These are phyloP conservation scores for Drosophila suboccidentalis DNA, from an alignment of 2,888 invertebrate species.

Conservation along the genomic window DNA sequence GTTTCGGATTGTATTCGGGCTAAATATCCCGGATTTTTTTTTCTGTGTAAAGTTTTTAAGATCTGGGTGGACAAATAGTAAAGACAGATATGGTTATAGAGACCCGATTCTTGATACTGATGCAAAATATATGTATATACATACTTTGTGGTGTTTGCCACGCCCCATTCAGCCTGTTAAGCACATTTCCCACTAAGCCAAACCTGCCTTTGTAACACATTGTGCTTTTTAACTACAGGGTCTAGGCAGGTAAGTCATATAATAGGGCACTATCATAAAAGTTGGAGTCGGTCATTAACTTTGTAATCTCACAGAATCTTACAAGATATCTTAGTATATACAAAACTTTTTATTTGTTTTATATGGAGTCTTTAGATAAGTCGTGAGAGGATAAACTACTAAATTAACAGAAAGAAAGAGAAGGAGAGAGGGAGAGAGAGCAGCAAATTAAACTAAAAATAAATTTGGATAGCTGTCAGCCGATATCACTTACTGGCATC, in stretches of 20 bases:
- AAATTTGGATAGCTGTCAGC: constrained; percentile 47
- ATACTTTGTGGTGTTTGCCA: no score
- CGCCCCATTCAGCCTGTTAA: no score
- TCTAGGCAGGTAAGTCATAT: neutral
- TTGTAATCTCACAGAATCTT: no score
- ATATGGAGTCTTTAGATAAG: neutral
- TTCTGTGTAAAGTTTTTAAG: neutral
- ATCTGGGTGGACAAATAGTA: neutral
- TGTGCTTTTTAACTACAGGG: neutral
- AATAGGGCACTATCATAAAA: neutral
- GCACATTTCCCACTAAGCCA: no score
- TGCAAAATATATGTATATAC: no score
- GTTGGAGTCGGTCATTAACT: neutral
- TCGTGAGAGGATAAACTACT: neutral
- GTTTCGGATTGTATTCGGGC: no score
- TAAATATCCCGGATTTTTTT: no score
- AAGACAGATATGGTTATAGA: neutral
- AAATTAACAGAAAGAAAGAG: neutral
- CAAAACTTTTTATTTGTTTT: no score
- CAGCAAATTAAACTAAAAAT: neutral
- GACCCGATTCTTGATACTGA: no score
- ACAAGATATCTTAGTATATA: no score
- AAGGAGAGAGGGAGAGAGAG: neutral
- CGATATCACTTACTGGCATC: constrained; percentile 34
- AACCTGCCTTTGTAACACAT: no score